Conservation (phyloP, 2,888 invertebrate species). For the Sussaba pulchella region DNA sequence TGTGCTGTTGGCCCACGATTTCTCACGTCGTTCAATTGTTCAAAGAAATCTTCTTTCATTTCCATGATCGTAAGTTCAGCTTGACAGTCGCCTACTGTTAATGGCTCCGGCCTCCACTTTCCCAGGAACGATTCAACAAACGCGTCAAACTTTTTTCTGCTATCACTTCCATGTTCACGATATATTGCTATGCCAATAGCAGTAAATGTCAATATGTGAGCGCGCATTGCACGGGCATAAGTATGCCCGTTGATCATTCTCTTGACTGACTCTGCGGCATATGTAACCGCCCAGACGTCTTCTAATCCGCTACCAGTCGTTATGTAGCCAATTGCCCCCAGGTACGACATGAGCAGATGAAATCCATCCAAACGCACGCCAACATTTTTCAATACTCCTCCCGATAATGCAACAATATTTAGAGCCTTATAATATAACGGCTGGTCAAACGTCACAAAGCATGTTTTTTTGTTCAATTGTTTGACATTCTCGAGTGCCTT, state of each 20-base stretch:
- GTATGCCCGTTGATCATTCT: slow-evolving; percentile 57
- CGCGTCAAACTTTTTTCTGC: slow-evolving; percentile 33
- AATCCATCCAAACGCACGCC: slow-evolving; percentile 64
- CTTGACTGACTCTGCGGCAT: slow-evolving; percentile 57
- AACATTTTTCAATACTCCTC: too few species aligned
- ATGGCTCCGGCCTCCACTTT: slow-evolving; percentile 46
- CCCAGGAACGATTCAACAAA: slow-evolving; percentile 25
- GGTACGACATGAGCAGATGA: slow-evolving; percentile 61
- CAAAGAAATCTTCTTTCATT: slow-evolving; percentile 31
- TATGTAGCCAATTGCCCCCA: background rate
- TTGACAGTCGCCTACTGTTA: slow-evolving; percentile 44
- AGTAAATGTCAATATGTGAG: slow-evolving; percentile 60
- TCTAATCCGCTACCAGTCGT: too few species aligned
- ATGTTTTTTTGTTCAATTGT: slow-evolving; percentile 52
- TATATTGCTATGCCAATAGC: slow-evolving; percentile 51
- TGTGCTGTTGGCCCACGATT: slow-evolving; percentile 54
- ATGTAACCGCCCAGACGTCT: slow-evolving; percentile 50
- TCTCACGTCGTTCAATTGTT: slow-evolving; percentile 34
- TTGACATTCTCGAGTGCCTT: slow-evolving; percentile 65
- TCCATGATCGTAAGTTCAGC: slow-evolving; percentile 24
- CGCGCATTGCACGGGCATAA: slow-evolving; percentile 52
- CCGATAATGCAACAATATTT: slow-evolving; percentile 43
- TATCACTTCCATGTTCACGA: slow-evolving; percentile 21
- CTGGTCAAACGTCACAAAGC: slow-evolving; percentile 74
- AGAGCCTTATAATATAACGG: slow-evolving; percentile 73